Evolutionary conservation across 2,797 vertebrate genomes (phyloP).

Genomic region (Hydrocynus forskahlii): DNA sequence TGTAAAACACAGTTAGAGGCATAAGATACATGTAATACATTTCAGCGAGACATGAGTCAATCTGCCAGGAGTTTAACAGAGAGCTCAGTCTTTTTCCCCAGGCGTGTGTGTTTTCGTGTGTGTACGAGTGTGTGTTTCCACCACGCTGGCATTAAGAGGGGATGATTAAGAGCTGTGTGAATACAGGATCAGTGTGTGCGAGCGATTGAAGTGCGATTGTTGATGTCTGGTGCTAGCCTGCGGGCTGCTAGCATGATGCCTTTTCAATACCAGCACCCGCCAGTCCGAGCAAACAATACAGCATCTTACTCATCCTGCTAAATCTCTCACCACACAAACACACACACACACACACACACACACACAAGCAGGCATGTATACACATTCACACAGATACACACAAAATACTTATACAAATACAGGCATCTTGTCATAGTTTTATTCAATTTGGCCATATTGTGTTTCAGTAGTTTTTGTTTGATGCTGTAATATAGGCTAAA

Average conservation of each 20-base stretch:
- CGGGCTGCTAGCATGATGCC: conserved; percentile 55
- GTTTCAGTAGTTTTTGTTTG: conserved; percentile 32
- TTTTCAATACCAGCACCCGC: conserved; percentile 52
- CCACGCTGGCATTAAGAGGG: conserved; percentile 45
- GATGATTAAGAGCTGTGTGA: conserved; percentile 61
- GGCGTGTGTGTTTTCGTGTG: conserved; percentile 45
- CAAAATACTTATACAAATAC: conserved; percentile 28
- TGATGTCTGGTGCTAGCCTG: conserved; percentile 58
- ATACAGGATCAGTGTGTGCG: conserved; percentile 55
- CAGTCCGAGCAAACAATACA: conserved; percentile 54
- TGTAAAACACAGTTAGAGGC: conserved; percentile 54
- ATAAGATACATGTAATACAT: conserved; percentile 56
- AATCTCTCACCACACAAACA: conserved; percentile 41
- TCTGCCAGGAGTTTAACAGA: conserved; percentile 52
- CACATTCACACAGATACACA: too few relatives aligned
- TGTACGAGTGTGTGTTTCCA: conserved; percentile 38
- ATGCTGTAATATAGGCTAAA: conserved; percentile 45
- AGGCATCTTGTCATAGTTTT: conserved; percentile 33
- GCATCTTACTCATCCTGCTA: conserved; percentile 56
- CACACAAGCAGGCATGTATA: too few relatives aligned
- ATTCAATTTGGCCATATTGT: conserved; percentile 38
- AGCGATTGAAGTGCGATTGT: conserved; percentile 62
- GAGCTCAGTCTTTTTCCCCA: conserved; percentile 55
- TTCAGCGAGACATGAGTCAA: conserved; percentile 54
- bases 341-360: conserved; percentile 1